Evolutionary conservation across 1,140 invertebrate species (phyloP).

Genomic region (Camponotus floridanus): DNA sequence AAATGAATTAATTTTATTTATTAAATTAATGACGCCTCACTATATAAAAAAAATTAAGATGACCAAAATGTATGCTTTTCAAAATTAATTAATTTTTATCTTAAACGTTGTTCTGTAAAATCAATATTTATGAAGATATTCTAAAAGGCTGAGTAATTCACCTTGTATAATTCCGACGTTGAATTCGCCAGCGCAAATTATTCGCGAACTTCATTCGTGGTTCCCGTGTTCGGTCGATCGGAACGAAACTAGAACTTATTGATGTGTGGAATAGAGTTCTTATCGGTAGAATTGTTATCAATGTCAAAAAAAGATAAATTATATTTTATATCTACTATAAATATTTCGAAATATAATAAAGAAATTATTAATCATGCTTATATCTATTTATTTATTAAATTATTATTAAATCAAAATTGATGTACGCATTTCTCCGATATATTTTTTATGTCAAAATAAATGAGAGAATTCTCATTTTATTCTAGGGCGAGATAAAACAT

Average conservation of each 20-base stretch:
- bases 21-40: too few species aligned
- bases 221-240: not conserved
- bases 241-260: not conserved
- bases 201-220: slow-evolving; percentile 22
- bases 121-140: too few species aligned
- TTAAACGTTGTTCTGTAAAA: too few species aligned
- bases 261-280: not conserved
- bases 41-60: too few species aligned
- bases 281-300: not conserved
- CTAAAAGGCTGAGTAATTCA: too few species aligned
- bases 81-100: too few species aligned
- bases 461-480: not conserved
- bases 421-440: not conserved
- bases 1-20: too few species aligned
- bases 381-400: slow-evolving; percentile 6
- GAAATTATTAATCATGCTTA: not conserved
- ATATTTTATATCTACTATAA: not conserved
- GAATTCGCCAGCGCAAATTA: slow-evolving; percentile 35
- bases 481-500: not conserved
- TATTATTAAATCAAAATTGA: not conserved
- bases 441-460: not conserved
- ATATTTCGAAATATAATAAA: not conserved
- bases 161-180: slow-evolving; percentile 25
- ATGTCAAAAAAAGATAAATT: not conserved
- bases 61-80: too few species aligned